Base-by-base conservation (phyloP, 1,140 invertebrate genomes). In the Atopsyche davidsoni region DNA sequence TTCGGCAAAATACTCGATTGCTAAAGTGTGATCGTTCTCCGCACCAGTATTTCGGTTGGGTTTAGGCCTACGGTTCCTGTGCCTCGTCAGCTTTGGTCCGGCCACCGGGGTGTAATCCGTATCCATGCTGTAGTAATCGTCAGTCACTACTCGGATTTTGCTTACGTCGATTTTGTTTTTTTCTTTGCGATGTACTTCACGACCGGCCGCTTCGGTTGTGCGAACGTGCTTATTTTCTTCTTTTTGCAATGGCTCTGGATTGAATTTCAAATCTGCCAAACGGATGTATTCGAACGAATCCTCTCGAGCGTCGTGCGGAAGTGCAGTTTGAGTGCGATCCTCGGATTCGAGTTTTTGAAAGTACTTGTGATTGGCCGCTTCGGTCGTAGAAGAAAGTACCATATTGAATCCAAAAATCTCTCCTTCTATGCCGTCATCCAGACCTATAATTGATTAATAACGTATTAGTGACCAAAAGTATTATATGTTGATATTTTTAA, bases 341-440 rank as follows among this genome's bases (percentile, higher is more conserved):
- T 25, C 42, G 19, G 32, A 28, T 19, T 40, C 34, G 28, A 17
- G 31, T n/a, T 44, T 49, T 40, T 59, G 55, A 14, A 38, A 54
- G 11, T 57, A 57, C 41, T 40, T 53, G 17, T 57, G 55, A 57
- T 57, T 57, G 0, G 34, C 49, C 13, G 50, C 50, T 43, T 57
- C 55, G 2, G 55, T 57, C 0, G 77, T 77, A 10, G 80, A 77
- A 1, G 65, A 64, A 22, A 82, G 56, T 3, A 83, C 69, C 55
- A 85, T 74, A 56, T 81, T 82, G 58, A 80, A 80, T n/a, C 81
- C 81, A 54, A 78, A 76, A 39, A 83, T 72, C 51, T 81, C 73
- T 3, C 82, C 82, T 65, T 83, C 81, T 36, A 83, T 75, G 2
- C 82, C 81, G 31, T 79, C 81, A 36, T 79, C 76, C 17, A 76